Conservation (phyloP, 2,888 invertebrate genomes). For the Cheilosia vulpina region DNA sequence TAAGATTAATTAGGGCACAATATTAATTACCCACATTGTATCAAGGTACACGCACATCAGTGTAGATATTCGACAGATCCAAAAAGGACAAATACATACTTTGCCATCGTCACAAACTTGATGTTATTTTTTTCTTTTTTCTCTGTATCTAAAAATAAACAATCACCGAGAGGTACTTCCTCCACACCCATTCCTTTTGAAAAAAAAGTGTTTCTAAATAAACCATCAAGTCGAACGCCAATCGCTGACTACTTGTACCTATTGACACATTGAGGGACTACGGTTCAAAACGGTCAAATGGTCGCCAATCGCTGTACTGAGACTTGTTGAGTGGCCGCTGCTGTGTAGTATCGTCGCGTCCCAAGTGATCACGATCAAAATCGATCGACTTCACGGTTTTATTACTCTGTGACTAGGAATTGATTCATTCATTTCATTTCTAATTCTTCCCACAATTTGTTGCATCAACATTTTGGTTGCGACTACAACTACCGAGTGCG, state of each 20-base stretch:
- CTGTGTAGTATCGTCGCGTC: slow-evolving; percentile 30
- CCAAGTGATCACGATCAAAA: slow-evolving; percentile 45
- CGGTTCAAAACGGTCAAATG: slow-evolving; percentile 65
- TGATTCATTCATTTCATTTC: slow-evolving; percentile 60
- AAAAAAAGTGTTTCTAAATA: slow-evolving; percentile 46
- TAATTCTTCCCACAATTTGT: slow-evolving; percentile 64
- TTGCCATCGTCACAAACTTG: slow-evolving; percentile 29
- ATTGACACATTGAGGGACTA: slow-evolving; percentile 72
- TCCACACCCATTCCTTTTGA: slow-evolving; percentile 42
- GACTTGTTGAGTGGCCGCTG: slow-evolving; percentile 30
- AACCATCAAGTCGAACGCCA: slow-evolving; percentile 46
- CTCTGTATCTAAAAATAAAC: slow-evolving; percentile 62
- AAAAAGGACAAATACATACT: slow-evolving; percentile 56
- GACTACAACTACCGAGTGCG: background rate
- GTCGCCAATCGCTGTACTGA: slow-evolving; percentile 46
- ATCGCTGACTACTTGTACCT: slow-evolving; percentile 55
- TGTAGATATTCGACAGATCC: slow-evolving; percentile 55
- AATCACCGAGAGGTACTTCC: slow-evolving; percentile 27
- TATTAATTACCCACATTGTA: slow-evolving; percentile 32
- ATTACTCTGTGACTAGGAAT: slow-evolving; percentile 35
- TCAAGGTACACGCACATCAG: slow-evolving; percentile 63
- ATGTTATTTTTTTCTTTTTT: slow-evolving; percentile 39
- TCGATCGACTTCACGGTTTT: slow-evolving; percentile 58
- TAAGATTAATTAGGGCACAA: slow-evolving; percentile 63
- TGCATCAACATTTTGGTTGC: slow-evolving; percentile 65